Percentiles rank a stretch among this genome's conserved stretches.
Conservation (phyloP, 2,113 vertebrate genomes). For the Gnathonemus longibarbis region DNA sequence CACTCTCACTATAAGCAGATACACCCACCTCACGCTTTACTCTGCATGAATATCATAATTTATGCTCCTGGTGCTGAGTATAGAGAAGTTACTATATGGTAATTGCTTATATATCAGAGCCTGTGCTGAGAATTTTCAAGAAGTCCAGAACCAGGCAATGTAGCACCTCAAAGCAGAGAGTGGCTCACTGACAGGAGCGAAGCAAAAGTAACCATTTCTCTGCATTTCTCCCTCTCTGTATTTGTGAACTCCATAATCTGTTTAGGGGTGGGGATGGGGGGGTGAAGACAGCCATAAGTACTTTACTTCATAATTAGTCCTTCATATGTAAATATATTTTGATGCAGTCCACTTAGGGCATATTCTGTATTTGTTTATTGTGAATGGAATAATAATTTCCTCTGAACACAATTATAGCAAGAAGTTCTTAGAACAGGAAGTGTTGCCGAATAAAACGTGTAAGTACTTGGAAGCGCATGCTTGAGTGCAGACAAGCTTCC, state of each 20-base stretch:
- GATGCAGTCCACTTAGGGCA: neutral
- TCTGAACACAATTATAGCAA: neutral
- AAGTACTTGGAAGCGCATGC: neutral
- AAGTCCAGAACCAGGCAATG: neutral
- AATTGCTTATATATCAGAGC: neutral
- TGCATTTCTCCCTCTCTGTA: neutral
- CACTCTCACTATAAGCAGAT: neutral
- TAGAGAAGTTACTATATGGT: neutral
- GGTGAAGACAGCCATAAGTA: neutral
- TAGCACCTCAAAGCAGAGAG: neutral
- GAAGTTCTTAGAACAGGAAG: neutral
- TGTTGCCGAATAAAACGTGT: neutral
- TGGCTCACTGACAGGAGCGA: neutral
- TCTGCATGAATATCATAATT: neutral
- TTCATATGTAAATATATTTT: neutral
- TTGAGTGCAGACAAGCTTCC: neutral
- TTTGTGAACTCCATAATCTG: neutral
- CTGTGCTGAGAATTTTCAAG: neutral
- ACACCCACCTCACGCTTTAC: neutral
- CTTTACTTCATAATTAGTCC: neutral
- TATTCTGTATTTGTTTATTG: neutral
- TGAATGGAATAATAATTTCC: conserved; percentile 9
- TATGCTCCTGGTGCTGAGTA: neutral
- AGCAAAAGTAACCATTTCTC: neutral
- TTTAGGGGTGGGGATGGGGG: neutral